These are phyloP conservation scores for Melanostoma mellinum DNA, from an alignment of 2,888 invertebrate species.

Conservation along the genomic window DNA sequence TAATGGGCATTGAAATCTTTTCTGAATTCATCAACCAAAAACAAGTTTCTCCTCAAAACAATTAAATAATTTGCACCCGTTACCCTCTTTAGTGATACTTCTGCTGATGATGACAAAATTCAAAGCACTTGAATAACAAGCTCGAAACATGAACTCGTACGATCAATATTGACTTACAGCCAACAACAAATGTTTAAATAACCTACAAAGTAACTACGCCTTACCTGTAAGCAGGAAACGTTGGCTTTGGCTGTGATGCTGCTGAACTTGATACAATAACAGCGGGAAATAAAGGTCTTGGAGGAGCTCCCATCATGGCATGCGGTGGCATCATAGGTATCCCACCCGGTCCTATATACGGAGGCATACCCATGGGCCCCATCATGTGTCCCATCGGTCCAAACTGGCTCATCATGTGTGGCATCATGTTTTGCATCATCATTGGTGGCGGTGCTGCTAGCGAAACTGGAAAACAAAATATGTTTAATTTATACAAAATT, in stretches of 20 bases:
- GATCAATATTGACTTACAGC: too few relatives aligned
- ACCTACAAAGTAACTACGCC: neutral
- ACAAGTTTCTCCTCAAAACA: too few relatives aligned
- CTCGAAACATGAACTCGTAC: too few relatives aligned
- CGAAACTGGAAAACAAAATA: slow-evolving; percentile 75
- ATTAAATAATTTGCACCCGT: too few relatives aligned
- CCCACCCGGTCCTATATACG: slow-evolving; percentile 87
- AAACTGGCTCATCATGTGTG: slow-evolving; percentile 84
- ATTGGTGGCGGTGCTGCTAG: slow-evolving; percentile 83
- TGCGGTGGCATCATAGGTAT: slow-evolving; percentile 84
- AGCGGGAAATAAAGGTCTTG: slow-evolving; percentile 92
- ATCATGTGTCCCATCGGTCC: slow-evolving; percentile 85
- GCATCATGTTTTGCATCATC: slow-evolving; percentile 85
- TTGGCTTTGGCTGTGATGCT: slow-evolving; percentile 85
- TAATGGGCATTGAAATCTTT: too few relatives aligned
- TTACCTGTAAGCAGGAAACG: slow-evolving; percentile 91
- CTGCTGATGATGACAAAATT: neutral
- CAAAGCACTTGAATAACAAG: neutral
- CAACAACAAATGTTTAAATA: too few relatives aligned
- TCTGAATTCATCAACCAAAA: too few relatives aligned
- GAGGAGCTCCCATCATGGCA: slow-evolving; percentile 84
- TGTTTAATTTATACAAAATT: neutral
- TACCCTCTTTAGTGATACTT: too few relatives aligned
- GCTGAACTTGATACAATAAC: slow-evolving; percentile 88
- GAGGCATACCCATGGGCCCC: slow-evolving; percentile 85